Evolutionary conservation across 2,113 vertebrate genomes (phyloP).

Genomic region (Alouatta palliata): DNA sequence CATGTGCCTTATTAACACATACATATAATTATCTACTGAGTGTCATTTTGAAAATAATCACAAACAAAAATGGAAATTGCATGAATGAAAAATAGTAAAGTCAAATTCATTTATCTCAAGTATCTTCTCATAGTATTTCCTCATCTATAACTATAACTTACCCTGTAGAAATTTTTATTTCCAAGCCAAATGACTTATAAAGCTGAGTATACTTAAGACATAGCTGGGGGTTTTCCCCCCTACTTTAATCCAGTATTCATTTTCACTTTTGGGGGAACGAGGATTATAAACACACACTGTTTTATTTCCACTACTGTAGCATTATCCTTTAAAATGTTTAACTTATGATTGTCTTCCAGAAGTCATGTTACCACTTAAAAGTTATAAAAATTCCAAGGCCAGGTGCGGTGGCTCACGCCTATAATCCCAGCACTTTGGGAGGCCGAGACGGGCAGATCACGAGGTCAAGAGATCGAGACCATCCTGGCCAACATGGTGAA

Average conservation of each 20-base stretch:
- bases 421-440: too few species aligned
- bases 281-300: slow-evolving; percentile 49
- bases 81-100: background rate
- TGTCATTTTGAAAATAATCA: slow-evolving; percentile 22
- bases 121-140: background rate
- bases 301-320: background rate
- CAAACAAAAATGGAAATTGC: background rate
- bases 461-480: too few species aligned
- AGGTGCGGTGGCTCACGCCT: too few species aligned
- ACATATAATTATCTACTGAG: background rate
- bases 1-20: background rate
- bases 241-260: slow-evolving; percentile 54
- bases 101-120: background rate
- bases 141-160: background rate
- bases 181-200: background rate
- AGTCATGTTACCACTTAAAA: slow-evolving; percentile 70
- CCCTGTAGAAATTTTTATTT: slow-evolving; percentile 48
- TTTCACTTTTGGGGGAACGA: slow-evolving; percentile 55
- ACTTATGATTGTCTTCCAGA: slow-evolving; percentile 14
- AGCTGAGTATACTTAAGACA: background rate
- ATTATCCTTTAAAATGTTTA: slow-evolving; percentile 62
- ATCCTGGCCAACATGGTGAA: too few species aligned
- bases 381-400: slow-evolving; percentile 59
- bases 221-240: background rate
- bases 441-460: too few species aligned